A percentile compares a stretch with the other conserved stretches of the same genome.
Evolutionary conservation across 2,888 invertebrate genomes (phyloP).

Genomic region (Leptopilina drosophilae): DNA sequence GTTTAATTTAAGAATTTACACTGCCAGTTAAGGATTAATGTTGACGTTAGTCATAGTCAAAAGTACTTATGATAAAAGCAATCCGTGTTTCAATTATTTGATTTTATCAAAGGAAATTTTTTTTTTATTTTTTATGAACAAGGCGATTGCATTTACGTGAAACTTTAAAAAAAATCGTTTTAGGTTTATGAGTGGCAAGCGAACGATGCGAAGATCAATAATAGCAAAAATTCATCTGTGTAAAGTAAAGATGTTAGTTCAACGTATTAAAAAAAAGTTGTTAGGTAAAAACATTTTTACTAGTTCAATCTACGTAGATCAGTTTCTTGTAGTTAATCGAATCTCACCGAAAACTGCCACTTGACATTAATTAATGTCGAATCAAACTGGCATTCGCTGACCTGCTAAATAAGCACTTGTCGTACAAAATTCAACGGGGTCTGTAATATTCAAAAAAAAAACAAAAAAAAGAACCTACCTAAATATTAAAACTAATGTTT

Average conservation of each 20-base stretch:
- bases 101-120: constrained; percentile 29
- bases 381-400: constrained; percentile 46
- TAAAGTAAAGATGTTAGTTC: constrained; percentile 46
- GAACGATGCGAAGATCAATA: constrained; percentile 42
- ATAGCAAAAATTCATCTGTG: constrained; percentile 47
- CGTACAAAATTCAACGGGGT: constrained; percentile 44
- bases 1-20: not conserved
- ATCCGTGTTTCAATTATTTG: constrained; percentile 20
- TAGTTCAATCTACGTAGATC: constrained; percentile 46
- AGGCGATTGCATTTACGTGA: constrained; percentile 52
- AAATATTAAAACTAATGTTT: constrained; percentile 52
- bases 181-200: constrained; percentile 43
- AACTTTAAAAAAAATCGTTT: constrained; percentile 44
- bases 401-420: constrained; percentile 44
- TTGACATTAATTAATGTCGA: constrained; percentile 41
- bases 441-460: constrained; percentile 41
- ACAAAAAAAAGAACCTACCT: constrained; percentile 28
- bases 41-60: constrained; percentile 37
- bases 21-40: constrained; percentile 26
- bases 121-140: constrained; percentile 39
- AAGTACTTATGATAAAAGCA: constrained; percentile 36
- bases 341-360: constrained; percentile 51
- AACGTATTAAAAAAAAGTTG: constrained; percentile 48
- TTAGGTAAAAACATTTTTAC: constrained; percentile 44
- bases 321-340: constrained; percentile 47